Evolutionary conservation across 1,140 invertebrate species (phyloP), one percentile per base, ranked within the genome.

Genomic region (Cherax destructor): DNA sequence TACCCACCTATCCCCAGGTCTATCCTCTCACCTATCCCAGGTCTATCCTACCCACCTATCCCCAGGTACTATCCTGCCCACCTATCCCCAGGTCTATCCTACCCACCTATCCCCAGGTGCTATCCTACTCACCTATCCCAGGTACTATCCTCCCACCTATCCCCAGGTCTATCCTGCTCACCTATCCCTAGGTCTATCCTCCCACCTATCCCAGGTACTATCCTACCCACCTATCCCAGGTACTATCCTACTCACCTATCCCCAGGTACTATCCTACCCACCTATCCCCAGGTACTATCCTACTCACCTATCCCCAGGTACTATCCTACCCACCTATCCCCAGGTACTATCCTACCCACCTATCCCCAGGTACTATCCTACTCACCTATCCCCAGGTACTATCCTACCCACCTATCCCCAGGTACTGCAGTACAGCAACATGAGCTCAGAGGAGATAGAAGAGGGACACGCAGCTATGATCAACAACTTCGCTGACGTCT

Each of bases 401-500:
- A 3, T 56, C 7, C 21, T 18, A 24, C 56, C 81, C 41, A 52
- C 83, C 41, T n/a, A 18, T 30, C 21, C 1, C 11, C 79, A 89
- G 87, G 79, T 89, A 10, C 50, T 89, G 21, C 87, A 65, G 13
- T 83, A 83, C n/a, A 83, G 79, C 47, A 89, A 89, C 79, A 89
- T 89, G 87, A 81, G 61, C 3, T n/a, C 49, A 18, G 21, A 16
- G 13, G 79, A 74, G 1, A 74, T 89, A 3, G 9, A 83, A 13
- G 69, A 80, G 7, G 87, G 65, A 4, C 87, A 89, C 87, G 59
- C 61, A 7, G 47, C 79, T 65, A 89, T 89, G 87, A 30, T 89
- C 21, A 50, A 24, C 65, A 61, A 89, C 87, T 89, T 89, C 79
- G 47, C 41, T 2, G 80, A 83, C 65, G 16, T 65, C 16, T 89